Evolutionary conservation across 64 coral and sea anemone genomes (phyloP).

Genomic region (Acropora tenuis): DNA sequence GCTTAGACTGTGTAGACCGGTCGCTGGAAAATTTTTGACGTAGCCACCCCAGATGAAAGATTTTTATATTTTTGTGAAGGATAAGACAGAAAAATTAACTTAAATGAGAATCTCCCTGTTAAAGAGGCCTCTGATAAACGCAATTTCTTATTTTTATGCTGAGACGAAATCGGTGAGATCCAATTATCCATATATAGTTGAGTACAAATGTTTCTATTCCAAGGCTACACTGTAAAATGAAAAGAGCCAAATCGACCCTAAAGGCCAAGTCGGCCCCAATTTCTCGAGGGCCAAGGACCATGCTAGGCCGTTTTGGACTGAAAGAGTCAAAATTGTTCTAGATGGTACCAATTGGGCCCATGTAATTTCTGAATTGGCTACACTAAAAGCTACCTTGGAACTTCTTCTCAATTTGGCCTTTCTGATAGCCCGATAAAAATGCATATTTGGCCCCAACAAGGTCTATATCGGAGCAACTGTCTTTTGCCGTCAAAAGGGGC

Average conservation of each 20-base stretch:
- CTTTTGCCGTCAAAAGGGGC: too few relatives aligned
- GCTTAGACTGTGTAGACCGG: too few relatives aligned
- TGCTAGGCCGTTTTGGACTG: constrained; percentile 49
- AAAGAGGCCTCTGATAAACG: too few relatives aligned
- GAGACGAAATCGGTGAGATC: too few relatives aligned
- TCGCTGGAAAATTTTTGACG: too few relatives aligned
- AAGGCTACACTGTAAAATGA: constrained; percentile 33
- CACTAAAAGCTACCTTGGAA: constrained; percentile 57
- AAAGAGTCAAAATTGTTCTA: constrained; percentile 30
- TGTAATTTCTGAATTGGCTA: constrained; percentile 52
- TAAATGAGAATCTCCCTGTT: too few relatives aligned
- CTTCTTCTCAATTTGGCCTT: constrained; percentile 65
- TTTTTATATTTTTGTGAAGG: too few relatives aligned
- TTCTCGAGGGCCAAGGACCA: constrained; percentile 54
- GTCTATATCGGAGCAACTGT: background rate
- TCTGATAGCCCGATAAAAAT: constrained; percentile 21
- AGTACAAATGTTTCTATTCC: too few relatives aligned
- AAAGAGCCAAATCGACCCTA: constrained; percentile 65
- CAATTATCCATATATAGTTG: too few relatives aligned
- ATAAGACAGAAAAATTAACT: too few relatives aligned
- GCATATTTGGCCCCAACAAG: constrained; percentile 20
- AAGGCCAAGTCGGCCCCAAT: constrained; percentile 78
- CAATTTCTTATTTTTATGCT: too few relatives aligned
- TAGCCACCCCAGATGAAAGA: too few relatives aligned
- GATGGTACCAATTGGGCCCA: constrained; percentile 64